Evolutionary conservation across 2,113 vertebrate genomes (phyloP), one percentile per base, ranked within the genome.

Genomic region (Holacanthus passer): DNA sequence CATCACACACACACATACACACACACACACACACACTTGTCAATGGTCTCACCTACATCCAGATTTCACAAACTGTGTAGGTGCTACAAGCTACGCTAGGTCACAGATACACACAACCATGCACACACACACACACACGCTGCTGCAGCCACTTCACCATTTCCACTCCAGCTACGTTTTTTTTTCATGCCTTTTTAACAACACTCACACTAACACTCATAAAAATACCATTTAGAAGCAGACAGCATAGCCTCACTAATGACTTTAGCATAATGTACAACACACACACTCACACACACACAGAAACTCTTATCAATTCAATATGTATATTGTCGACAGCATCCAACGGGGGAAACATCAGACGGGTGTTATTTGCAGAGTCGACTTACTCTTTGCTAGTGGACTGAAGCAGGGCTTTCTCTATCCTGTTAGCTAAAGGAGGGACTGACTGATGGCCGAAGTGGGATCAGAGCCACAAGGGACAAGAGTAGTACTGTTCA

Each of bases 401-500:
- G 39, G 62, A 75, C 53, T 58, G 74, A 70, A 16, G 64, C 43
- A 22, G 24, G 31, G 50, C 67, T 83, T 80, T 84, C 62, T 84
- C 59, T 81, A 58, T 41, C 45, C 79, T 82, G 69, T 80, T 77
- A 68, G 89, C 84, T 72, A 66, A 81, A 84, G 75, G 82, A 88
- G 76, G 67, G 77, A 79, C 66, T 86, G 82, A 90, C 22, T 85
- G 79, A 90, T 82, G 87, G 73, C 55, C 63, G 67, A 31, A 67
- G 73, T 3, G 45, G 78, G 78, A 91, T 79, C 82, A 83, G 71
- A 90, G 90, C 73, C 88, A 87, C 86, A 66, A 64, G 91, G 85
- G 92, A 93, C 92, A 92, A 91, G 83, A 89, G 87, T 85, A 78
- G 81, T 85, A 88, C 87, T 93, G 89, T 91, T 90, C 81, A 91